Percentiles rank a stretch among this genome's conserved stretches.
phyloP scores from a whole-genome alignment of 2,113 vertebrate genomes.

The Butorides virescens region DNA sequence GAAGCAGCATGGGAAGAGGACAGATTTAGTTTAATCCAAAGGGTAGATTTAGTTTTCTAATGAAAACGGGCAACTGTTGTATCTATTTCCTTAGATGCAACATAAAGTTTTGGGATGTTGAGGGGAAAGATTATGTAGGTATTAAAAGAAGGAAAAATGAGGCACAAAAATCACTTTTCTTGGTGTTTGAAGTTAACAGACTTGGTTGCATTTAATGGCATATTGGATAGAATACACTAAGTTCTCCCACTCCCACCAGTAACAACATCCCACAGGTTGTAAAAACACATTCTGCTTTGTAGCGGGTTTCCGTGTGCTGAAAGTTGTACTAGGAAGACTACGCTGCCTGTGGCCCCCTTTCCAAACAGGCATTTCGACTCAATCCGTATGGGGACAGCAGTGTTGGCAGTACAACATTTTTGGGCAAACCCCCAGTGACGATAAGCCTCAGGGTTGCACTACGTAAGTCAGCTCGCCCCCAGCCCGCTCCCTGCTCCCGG shows the following conservation, averaged over 20 bases:
- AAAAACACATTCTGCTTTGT: not conserved
- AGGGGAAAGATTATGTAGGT: not conserved
- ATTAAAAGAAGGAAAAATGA: not conserved
- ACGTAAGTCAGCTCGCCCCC: not conserved
- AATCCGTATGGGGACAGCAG: fast-evolving
- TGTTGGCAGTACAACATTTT: not conserved
- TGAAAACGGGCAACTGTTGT: not conserved
- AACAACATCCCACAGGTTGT: not conserved
- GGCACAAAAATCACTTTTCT: not conserved
- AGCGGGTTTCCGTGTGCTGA: not conserved
- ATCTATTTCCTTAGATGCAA: not conserved
- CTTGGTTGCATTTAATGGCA: not conserved
- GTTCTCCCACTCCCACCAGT: not conserved
- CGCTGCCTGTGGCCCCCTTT: not conserved
- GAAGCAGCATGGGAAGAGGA: not conserved
- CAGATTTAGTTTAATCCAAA: not conserved
- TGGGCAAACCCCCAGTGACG: not conserved
- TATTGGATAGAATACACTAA: not conserved
- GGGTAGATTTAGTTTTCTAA: not conserved
- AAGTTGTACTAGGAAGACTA: not conserved
- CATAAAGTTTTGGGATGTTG: not conserved
- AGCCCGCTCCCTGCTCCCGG: not conserved
- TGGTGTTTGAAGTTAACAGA: not conserved
- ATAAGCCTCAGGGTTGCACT: not conserved
- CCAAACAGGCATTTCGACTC: not conserved